Conservation (phyloP, 2,113 vertebrate species). For the Epinephelus cyanopodus region DNA sequence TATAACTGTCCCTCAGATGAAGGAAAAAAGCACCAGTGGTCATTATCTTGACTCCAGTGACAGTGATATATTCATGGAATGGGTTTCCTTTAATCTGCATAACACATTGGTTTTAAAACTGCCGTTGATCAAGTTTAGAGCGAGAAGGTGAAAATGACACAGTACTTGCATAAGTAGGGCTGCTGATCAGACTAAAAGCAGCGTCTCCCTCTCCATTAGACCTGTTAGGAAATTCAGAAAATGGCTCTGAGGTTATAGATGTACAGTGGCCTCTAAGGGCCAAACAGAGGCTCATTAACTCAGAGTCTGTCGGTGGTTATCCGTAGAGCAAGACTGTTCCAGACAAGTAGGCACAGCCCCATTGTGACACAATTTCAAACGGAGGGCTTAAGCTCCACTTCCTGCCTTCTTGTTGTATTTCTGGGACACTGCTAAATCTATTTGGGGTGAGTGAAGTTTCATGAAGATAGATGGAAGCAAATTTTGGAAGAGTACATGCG, state of each 20-base stretch:
- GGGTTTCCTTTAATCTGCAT: constrained; percentile 50
- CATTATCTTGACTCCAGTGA: constrained; percentile 23
- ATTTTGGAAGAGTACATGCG: constrained; percentile 22
- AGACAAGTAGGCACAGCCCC: constrained; percentile 58
- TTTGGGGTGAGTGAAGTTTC: constrained; percentile 51
- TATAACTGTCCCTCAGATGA: constrained; percentile 3
- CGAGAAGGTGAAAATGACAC: constrained; percentile 61
- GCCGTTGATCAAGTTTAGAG: constrained; percentile 58
- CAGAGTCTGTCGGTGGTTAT: constrained; percentile 56
- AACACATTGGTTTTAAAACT: constrained; percentile 42
- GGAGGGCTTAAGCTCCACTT: constrained; percentile 63
- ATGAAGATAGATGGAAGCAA: constrained; percentile 56
- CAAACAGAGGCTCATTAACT: constrained; percentile 75
- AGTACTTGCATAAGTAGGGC: constrained; percentile 37
- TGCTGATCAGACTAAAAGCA: constrained; percentile 66
- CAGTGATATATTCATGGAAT: constrained; percentile 13
- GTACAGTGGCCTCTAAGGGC: constrained; percentile 68
- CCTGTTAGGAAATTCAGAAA: constrained; percentile 64
- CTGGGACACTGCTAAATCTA: constrained; percentile 62
- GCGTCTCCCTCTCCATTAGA: constrained; percentile 40
- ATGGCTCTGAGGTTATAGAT: constrained; percentile 61
- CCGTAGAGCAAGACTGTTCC: constrained; percentile 56
- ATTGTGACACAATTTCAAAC: constrained; percentile 73
- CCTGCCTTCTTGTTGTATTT: constrained; percentile 51
- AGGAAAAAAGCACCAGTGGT: neutral